Conservation (phyloP, 2,113 vertebrate genomes). For the Andinoacara biseriatus region DNA sequence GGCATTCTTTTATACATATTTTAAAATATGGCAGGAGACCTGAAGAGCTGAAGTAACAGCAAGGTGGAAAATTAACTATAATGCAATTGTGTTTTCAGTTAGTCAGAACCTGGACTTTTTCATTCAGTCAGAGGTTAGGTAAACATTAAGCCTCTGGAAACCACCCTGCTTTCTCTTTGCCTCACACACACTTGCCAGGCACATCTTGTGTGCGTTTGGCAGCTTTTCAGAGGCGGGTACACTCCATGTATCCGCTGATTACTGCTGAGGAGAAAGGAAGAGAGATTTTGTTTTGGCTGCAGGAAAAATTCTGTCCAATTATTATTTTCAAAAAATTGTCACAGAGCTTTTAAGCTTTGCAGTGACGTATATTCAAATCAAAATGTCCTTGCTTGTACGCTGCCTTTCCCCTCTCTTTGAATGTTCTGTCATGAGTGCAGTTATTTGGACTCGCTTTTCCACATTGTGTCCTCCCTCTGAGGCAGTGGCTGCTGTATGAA, state of each 20-base stretch:
- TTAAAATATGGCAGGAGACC: neutral
- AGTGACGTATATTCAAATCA: neutral
- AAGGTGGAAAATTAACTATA: slow-evolving; percentile 28
- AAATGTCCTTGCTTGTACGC: neutral
- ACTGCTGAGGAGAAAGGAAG: slow-evolving; percentile 21
- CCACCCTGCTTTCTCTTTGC: slow-evolving; percentile 1
- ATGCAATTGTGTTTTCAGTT: neutral
- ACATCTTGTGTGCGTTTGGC: slow-evolving; percentile 20
- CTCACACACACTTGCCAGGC: slow-evolving; percentile 3
- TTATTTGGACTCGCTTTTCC: neutral
- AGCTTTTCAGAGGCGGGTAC: slow-evolving; percentile 20
- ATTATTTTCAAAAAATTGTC: neutral
- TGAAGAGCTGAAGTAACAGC: slow-evolving; percentile 8
- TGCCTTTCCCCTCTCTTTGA: neutral
- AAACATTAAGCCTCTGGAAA: slow-evolving; percentile 27
- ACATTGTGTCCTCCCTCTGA: neutral
- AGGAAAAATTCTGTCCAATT: slow-evolving; percentile 24
- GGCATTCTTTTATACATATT: neutral
- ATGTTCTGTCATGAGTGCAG: neutral
- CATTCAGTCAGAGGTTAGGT: slow-evolving; percentile 21
- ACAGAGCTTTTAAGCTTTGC: neutral
- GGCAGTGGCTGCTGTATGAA: neutral
- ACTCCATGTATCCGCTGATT: slow-evolving; percentile 48
- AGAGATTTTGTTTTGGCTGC: slow-evolving; percentile 41
- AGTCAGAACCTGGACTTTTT: neutral